These are phyloP conservation scores for Margarornis squamiger DNA, from an alignment of 2,797 vertebrate species.

Conservation along the genomic window DNA sequence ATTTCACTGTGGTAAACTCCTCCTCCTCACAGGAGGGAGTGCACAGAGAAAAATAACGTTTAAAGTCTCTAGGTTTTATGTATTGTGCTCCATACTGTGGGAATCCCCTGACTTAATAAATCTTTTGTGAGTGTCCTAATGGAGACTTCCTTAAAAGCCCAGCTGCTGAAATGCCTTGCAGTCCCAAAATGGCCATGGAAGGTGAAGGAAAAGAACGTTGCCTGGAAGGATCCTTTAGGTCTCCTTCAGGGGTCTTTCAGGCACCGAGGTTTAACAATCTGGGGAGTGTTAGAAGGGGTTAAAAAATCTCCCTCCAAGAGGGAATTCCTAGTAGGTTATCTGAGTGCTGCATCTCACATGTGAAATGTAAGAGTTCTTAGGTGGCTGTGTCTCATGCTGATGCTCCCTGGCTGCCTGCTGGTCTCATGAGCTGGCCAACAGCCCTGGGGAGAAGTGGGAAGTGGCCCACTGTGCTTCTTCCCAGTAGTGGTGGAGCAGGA, in stretches of 20 bases:
- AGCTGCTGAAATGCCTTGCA: neutral
- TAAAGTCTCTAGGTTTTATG: neutral
- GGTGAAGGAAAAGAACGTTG: neutral
- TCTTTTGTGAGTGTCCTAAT: neutral
- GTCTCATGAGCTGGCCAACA: neutral
- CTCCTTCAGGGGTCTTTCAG: neutral
- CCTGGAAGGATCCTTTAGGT: neutral
- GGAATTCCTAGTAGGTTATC: neutral
- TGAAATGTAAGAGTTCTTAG: neutral
- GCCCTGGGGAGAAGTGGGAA: neutral
- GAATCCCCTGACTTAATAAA: neutral
- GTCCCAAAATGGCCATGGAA: neutral
- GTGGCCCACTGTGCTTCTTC: neutral
- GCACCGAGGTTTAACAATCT: neutral
- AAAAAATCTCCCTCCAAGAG: neutral
- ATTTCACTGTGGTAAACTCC: neutral
- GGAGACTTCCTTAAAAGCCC: neutral
- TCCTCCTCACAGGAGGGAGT: neutral
- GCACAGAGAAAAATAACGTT: neutral
- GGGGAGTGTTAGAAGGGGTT: neutral
- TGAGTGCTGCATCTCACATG: fast-evolving
- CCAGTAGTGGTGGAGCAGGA: neutral
- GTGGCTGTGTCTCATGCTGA: fast-evolving
- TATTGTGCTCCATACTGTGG: neutral
- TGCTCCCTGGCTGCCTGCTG: neutral